These are phyloP conservation scores for Caenorhabditis sp. DNA, from an alignment of 2,888 invertebrate genomes.

Conservation along the genomic window DNA sequence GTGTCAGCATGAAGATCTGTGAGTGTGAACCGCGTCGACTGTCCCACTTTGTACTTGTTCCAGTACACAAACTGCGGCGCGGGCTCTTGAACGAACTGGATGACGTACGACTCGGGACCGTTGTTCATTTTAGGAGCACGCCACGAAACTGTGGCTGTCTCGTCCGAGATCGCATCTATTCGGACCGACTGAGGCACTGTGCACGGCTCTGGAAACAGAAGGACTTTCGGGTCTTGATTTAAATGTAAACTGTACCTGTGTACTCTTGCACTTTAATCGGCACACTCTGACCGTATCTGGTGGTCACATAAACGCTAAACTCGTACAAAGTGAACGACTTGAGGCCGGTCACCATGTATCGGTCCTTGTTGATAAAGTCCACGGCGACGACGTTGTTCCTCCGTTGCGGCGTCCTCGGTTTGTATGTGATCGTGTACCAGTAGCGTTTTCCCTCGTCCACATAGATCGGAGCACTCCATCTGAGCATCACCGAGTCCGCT, in stretches of 20 bases:
- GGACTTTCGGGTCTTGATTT: neutral
- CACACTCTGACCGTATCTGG: constrained; percentile 73
- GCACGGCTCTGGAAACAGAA: constrained; percentile 76
- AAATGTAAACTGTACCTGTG: constrained; percentile 65
- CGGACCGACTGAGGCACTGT: constrained; percentile 76
- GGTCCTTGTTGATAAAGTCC: constrained; percentile 74
- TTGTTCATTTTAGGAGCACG: constrained; percentile 77
- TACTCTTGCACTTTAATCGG: constrained; percentile 76
- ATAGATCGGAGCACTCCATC: constrained; percentile 74
- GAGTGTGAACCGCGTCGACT: constrained; percentile 72
- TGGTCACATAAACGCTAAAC: constrained; percentile 76
- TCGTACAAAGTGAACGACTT: constrained; percentile 77
- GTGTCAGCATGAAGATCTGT: constrained; percentile 75
- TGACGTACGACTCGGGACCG: constrained; percentile 76
- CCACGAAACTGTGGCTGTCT: constrained; percentile 78
- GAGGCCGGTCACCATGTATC: constrained; percentile 70
- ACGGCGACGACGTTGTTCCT: constrained; percentile 72
- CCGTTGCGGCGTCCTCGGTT: constrained; percentile 75
- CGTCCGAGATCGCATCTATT: constrained; percentile 74
- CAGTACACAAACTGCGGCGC: constrained; percentile 78
- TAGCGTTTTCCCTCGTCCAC: constrained; percentile 73
- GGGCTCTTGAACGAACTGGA: constrained; percentile 77
- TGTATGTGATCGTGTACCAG: constrained; percentile 78
- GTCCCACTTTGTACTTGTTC: constrained; percentile 71
- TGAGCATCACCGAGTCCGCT: constrained; percentile 74